A percentile compares a stretch with the other conserved stretches of the same genome.
Evolutionary conservation across 2,888 invertebrate genomes (phyloP).

Genomic region (Cinara cedri): DNA sequence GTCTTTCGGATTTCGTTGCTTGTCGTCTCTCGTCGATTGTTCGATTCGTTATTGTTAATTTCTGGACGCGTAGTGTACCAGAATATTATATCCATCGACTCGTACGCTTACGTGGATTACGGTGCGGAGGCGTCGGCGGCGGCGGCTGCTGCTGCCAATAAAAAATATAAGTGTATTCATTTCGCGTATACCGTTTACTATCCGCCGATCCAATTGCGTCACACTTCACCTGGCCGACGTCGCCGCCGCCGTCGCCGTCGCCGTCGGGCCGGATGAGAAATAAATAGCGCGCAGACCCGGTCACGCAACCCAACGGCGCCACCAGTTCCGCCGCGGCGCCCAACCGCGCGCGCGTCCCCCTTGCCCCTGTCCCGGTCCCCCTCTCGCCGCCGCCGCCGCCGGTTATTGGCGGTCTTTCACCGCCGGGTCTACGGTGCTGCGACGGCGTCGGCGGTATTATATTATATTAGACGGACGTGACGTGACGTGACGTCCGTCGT

Average conservation of each 20-base stretch:
- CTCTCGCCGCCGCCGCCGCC: background rate
- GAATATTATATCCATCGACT: background rate
- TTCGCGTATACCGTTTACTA: slow-evolving; percentile 16
- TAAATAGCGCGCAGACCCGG: slow-evolving; percentile 57
- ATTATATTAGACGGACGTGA: background rate
- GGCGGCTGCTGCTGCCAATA: background rate
- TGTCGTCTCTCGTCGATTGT: background rate
- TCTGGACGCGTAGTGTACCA: background rate
- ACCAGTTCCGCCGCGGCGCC: slow-evolving; percentile 56
- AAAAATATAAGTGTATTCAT: slow-evolving; percentile 8
- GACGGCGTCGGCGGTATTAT: slow-evolving; percentile 24
- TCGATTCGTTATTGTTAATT: too few species aligned
- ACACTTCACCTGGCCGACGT: slow-evolving; percentile 45
- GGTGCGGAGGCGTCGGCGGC: background rate
- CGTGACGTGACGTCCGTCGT: slow-evolving; percentile 49
- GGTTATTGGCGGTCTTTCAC: background rate
- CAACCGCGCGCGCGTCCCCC: slow-evolving; percentile 43
- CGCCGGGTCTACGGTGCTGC: background rate
- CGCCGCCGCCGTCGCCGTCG: slow-evolving; percentile 16
- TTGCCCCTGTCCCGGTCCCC: background rate
- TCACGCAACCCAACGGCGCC: slow-evolving; percentile 58
- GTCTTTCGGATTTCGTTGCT: slow-evolving; percentile 30
- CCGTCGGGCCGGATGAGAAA: slow-evolving; percentile 54
- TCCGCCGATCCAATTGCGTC: slow-evolving; percentile 54
- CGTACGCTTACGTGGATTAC: background rate